Conservation (phyloP, 2,888 invertebrate species). For the Metalampra italica region DNA sequence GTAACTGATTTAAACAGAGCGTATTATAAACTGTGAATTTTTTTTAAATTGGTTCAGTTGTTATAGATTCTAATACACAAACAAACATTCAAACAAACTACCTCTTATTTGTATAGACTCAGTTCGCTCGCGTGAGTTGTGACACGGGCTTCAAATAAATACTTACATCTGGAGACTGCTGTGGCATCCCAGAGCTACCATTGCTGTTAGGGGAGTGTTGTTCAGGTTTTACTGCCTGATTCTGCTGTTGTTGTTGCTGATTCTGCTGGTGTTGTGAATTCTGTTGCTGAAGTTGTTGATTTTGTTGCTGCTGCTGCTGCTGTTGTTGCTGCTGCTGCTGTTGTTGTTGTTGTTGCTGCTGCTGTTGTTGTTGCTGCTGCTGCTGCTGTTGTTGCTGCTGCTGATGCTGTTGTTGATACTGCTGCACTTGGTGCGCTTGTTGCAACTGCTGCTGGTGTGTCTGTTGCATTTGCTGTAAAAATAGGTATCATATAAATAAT, state of each 20-base stretch:
- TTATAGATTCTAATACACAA: too few species aligned
- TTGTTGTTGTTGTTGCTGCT: conserved; percentile 46
- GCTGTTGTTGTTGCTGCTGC: conserved; percentile 51
- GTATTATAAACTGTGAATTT: too few species aligned
- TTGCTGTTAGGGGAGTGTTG: conserved; percentile 68
- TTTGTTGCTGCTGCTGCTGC: conserved; percentile 49
- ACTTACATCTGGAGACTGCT: conserved; percentile 63
- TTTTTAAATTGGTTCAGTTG: too few species aligned
- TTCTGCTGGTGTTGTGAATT: conserved; percentile 64
- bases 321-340: conserved; percentile 50
- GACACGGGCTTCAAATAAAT: background rate
- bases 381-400: conserved; percentile 50
- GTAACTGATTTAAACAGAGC: too few species aligned
- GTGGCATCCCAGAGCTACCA: conserved; percentile 60
- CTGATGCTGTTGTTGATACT: conserved; percentile 59
- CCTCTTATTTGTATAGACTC: too few species aligned
- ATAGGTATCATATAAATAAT: background rate
- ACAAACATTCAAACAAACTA: too few species aligned
- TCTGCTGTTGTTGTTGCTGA: conserved; percentile 43
- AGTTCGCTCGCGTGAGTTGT: too few species aligned
- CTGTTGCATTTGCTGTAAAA: conserved; percentile 12
- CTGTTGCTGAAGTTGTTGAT: conserved; percentile 45
- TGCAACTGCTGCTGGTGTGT: conserved; percentile 63
- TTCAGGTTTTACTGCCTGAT: conserved; percentile 56
- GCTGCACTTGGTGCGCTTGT: conserved; percentile 39